Evolutionary conservation across 2,113 vertebrate genomes (phyloP).

Genomic region (Phocoena phocoena): DNA sequence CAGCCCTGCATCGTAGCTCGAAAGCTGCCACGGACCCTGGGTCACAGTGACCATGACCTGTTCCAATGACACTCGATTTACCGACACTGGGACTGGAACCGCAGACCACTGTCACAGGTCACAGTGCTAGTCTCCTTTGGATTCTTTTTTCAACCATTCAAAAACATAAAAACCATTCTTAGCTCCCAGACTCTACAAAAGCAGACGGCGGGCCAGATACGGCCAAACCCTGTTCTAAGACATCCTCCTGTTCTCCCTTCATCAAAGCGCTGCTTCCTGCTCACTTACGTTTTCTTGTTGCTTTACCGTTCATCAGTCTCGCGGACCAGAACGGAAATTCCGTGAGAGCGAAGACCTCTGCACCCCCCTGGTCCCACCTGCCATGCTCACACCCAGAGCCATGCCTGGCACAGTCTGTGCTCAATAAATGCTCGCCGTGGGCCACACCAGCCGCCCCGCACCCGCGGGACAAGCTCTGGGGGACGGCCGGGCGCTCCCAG

Average conservation of each 20-base stretch:
- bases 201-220: not conserved
- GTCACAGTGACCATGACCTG: not conserved
- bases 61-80: not conserved
- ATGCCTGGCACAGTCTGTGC: not conserved
- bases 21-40: not conserved
- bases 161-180: not conserved
- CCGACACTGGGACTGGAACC: not conserved
- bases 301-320: not conserved
- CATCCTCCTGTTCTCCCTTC: not conserved
- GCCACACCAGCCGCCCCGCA: rapidly evolving
- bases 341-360: not conserved
- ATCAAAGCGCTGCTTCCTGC: not conserved
- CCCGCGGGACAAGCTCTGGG: not conserved
- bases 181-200: not conserved
- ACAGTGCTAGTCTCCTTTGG: not conserved
- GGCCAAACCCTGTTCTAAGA: not conserved
- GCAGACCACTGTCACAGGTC: not conserved
- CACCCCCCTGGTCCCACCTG: not conserved
- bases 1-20: rapidly evolving
- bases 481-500: rapidly evolving
- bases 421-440: not conserved
- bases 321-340: not conserved
- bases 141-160: not conserved
- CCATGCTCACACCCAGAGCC: not conserved
- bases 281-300: not conserved